These are phyloP conservation scores for Falco punctatus DNA, from an alignment of 2,113 vertebrate species.

Conservation along the genomic window DNA sequence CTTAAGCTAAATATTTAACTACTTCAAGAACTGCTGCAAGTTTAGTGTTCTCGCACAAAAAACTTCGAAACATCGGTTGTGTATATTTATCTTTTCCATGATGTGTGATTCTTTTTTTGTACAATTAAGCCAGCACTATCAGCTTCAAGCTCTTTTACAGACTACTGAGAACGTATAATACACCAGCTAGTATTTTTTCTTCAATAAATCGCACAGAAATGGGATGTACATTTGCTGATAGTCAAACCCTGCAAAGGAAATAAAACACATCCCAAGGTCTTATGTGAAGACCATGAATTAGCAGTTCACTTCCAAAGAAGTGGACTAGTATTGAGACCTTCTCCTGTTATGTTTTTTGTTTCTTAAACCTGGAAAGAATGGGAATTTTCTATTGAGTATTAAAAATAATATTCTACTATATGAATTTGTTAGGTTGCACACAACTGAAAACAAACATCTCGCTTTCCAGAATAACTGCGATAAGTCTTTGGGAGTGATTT, in stretches of 20 bases:
- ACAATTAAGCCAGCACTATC: not conserved
- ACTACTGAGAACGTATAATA: not conserved
- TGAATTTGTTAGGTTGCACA: not conserved
- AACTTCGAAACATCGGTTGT: not conserved
- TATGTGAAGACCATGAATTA: not conserved
- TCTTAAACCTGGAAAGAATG: not conserved
- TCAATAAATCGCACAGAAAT: not conserved
- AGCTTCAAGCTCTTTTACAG: not conserved
- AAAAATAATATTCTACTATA: fast-evolving
- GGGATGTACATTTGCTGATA: not conserved
- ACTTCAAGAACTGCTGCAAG: not conserved
- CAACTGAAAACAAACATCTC: not conserved
- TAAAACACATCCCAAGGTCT: not conserved
- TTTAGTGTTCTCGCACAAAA: not conserved
- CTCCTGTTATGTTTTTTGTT: not conserved
- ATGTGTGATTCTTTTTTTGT: fast-evolving
- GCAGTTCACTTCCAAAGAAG: not conserved
- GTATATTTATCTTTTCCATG: not conserved
- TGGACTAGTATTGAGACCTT: not conserved
- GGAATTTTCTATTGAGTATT: not conserved
- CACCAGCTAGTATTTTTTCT: not conserved
- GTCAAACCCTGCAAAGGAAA: not conserved
- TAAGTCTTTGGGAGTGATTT: not conserved
- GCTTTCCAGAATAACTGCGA: not conserved
- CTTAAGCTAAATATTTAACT: not conserved